These are phyloP conservation scores for Hemiscyllium ocellatum DNA, from an alignment of 2,113 vertebrate species.

Conservation along the genomic window DNA sequence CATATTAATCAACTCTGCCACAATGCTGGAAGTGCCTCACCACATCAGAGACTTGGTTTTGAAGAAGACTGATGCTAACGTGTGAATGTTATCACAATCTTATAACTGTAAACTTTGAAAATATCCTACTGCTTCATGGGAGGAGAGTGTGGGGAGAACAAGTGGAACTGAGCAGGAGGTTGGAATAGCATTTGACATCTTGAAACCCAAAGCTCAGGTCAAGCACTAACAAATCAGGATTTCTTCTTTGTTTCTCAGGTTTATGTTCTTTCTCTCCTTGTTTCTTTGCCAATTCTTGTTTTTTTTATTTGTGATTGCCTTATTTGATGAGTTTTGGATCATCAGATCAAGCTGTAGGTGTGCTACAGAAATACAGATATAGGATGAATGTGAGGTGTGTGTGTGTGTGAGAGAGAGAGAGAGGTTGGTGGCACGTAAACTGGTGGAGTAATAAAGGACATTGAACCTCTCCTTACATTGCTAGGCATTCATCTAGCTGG, in stretches of 20 bases:
- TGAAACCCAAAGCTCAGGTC: background rate
- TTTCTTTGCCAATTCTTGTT: background rate
- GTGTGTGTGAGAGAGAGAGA: no score
- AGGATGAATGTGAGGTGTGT: no score
- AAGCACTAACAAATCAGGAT: background rate
- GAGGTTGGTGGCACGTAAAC: no score
- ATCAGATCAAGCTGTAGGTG: no score
- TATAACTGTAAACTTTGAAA: slow-evolving; percentile 10
- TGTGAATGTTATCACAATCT: background rate
- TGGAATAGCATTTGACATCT: background rate
- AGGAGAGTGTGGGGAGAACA: background rate
- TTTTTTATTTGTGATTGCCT: background rate
- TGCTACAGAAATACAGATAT: no score
- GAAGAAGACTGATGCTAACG: background rate
- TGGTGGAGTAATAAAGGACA: no score
- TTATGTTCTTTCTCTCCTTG: background rate
- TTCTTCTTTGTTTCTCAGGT: background rate
- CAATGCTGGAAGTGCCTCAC: background rate
- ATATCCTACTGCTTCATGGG: background rate
- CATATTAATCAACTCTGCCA: background rate
- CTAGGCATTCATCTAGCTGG: no score
- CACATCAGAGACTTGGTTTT: background rate
- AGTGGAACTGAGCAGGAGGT: background rate
- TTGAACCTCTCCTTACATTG: no score
- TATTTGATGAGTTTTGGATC: background rate